Conservation (phyloP, 2,888 invertebrate genomes). For the Neria commutata region DNA sequence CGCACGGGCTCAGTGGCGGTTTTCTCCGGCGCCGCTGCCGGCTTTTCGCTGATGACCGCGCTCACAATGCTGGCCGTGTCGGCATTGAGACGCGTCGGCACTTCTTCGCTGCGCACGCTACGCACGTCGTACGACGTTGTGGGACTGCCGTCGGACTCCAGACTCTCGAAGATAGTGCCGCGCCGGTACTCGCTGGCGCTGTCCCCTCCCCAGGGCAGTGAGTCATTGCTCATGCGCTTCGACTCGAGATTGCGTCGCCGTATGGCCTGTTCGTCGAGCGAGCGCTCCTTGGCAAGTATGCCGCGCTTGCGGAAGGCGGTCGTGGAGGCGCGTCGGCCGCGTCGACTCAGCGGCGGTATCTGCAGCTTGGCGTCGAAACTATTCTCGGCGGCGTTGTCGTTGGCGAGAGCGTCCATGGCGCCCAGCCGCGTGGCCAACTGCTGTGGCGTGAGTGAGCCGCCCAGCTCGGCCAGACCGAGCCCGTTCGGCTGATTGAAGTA, state of each 20-base stretch:
- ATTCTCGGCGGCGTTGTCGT: slow-evolving; percentile 64
- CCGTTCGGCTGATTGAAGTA: slow-evolving; percentile 57
- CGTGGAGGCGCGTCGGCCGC: slow-evolving; percentile 57
- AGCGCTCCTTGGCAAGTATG: slow-evolving; percentile 60
- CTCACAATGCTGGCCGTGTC: slow-evolving; percentile 34
- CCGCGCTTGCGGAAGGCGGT: slow-evolving; percentile 57
- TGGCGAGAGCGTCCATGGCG: slow-evolving; percentile 32
- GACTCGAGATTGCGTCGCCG: slow-evolving; percentile 65
- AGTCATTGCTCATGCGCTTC: slow-evolving; percentile 62
- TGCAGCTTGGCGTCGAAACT: slow-evolving; percentile 57
- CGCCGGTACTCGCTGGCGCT: slow-evolving; percentile 50
- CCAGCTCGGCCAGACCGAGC: slow-evolving; percentile 59
- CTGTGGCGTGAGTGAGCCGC: slow-evolving; percentile 52
- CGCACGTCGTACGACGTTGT: slow-evolving; percentile 43
- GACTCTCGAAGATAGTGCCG: slow-evolving; percentile 61
- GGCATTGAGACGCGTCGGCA: background rate
- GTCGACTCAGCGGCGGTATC: slow-evolving; percentile 49
- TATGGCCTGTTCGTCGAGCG: slow-evolving; percentile 61
- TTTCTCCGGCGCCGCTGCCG: slow-evolving; percentile 19
- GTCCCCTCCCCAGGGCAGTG: slow-evolving; percentile 58
- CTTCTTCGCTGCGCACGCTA: slow-evolving; percentile 51
- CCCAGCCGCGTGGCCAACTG: slow-evolving; percentile 47
- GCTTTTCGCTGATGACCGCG: slow-evolving; percentile 37
- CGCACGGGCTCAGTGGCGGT: slow-evolving; percentile 31
- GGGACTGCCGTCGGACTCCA: slow-evolving; percentile 51